Evolutionary conservation across 2,888 invertebrate species (phyloP), one percentile per base, ranked within the genome.

Genomic region (Tanypteryx hageni): DNA sequence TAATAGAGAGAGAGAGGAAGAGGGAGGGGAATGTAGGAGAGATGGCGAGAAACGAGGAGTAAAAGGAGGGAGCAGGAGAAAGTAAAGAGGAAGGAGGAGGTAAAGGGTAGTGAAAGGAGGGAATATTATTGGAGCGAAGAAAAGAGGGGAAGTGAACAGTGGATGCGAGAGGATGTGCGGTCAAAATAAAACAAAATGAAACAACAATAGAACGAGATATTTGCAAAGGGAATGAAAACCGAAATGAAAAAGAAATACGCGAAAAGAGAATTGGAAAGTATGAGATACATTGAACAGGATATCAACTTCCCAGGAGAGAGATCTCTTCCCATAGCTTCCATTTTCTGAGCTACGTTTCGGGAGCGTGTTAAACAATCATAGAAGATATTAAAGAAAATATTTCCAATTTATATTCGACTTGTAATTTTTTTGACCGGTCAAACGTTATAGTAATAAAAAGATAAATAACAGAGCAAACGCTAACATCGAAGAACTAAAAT

Each of bases 321-420:
- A 16, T 56, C 13, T 83, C 56, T n/a, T 57, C n/a, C n/a, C 31
- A 83, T n/a, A 57, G 83, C 31, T 56, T 16, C 56, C n/a, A 83
- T 83, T 57, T 83, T 57, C 83, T 83, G 56, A 83, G 57, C 83
- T 57, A 56, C 83, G 83, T 44, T 44, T 44, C 44, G 5, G 44
- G 44, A 44, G 5, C 44, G 1, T 44, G 5, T 44, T 44, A 44
- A 44, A 44, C 1, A 44, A 44, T 44, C 44, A 44, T 44, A 44
- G 44, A 44, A 5, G 44, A 44, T 44, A 44, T 44, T 44, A 3
- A 44, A 44, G 44, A 44, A 3, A 44, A 83, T 56, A 57, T 44
- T 83, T 83, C 9, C 83, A 83, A 8, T 83, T 83, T 83, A 44
- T 83, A n/a, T 83, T 57, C 83, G 57, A 56, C 16, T 44, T 57